Percentiles rank a stretch among this genome's conserved stretches.
These are phyloP conservation scores for Euspilapteryx auroguttella DNA, from an alignment of 2,888 invertebrate species.

Conservation along the genomic window DNA sequence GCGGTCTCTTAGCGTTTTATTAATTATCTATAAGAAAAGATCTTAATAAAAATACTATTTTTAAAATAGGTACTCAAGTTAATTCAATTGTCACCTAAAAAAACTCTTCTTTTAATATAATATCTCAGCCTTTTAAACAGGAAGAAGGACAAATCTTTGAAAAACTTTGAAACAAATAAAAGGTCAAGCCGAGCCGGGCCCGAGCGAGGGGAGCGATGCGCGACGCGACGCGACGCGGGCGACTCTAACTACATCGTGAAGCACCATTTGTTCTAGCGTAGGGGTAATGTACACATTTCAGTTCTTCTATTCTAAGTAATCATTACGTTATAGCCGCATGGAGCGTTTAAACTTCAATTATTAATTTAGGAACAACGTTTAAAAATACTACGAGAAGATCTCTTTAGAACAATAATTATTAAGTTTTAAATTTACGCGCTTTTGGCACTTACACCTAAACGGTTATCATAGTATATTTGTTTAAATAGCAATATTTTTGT, in stretches of 20 bases:
- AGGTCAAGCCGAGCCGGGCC: no score
- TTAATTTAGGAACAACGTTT: constrained; percentile 55
- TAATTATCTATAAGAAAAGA: no score
- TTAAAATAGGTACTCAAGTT: no score
- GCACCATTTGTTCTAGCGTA: constrained; percentile 62
- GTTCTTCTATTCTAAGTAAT: constrained; percentile 44
- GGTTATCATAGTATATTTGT: no score
- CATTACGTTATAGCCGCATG: constrained; percentile 43
- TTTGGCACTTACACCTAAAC: constrained; percentile 51
- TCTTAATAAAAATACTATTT: no score
- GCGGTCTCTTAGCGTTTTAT: no score
- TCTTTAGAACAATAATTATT: constrained; percentile 40
- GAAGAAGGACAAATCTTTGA: no score
- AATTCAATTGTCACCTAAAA: no score
- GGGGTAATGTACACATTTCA: constrained; percentile 57
- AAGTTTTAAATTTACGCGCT: constrained; percentile 35
- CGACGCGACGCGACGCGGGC: constrained; percentile 13
- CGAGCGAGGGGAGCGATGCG: no score
- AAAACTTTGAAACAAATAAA: no score
- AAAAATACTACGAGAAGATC: constrained; percentile 49
- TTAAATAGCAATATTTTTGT: no score
- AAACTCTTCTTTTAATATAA: no score
- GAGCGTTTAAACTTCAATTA: constrained; percentile 37
- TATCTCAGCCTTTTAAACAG: constrained; percentile 59
- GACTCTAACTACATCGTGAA: constrained; percentile 48